A percentile compares a stretch with the other conserved stretches of the same genome.
These are phyloP conservation scores for Parauchenoglanis ngamensis DNA, from an alignment of 2,797 vertebrate species.

Conservation along the genomic window DNA sequence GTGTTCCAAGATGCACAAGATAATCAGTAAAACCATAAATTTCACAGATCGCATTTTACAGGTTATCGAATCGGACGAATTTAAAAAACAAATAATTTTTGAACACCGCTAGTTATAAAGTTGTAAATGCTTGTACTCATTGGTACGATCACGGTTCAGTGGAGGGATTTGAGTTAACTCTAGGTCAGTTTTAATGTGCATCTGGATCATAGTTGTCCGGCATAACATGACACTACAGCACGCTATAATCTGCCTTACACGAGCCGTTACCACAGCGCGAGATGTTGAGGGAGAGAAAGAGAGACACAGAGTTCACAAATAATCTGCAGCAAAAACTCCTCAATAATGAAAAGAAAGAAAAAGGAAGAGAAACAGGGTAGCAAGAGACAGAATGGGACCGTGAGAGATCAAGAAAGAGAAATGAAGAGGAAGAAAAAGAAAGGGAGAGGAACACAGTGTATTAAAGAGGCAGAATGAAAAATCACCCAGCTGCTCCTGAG, in stretches of 20 bases:
- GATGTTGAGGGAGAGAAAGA: not conserved
- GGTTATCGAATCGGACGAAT: too few relatives aligned
- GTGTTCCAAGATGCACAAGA: too few relatives aligned
- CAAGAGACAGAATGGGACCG: not conserved
- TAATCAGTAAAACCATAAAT: too few relatives aligned
- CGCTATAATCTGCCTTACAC: not conserved
- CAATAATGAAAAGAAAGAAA: not conserved
- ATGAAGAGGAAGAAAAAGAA: conserved; percentile 33
- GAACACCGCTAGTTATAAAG: not conserved
- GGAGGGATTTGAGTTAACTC: not conserved
- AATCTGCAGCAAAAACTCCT: not conserved
- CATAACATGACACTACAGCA: not conserved
- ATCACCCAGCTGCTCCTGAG: not conserved
- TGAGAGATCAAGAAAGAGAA: conserved; percentile 9
- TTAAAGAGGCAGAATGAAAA: conserved; percentile 14
- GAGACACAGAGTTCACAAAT: not conserved
- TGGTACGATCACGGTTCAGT: not conserved
- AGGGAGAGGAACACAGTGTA: conserved; percentile 6
- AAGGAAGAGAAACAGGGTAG: not conserved
- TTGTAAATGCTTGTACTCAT: not conserved
- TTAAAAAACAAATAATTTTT: too few relatives aligned
- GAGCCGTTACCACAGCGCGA: not conserved
- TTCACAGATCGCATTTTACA: too few relatives aligned
- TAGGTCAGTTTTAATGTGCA: not conserved
- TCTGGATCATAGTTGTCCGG: not conserved